Base-by-base conservation (phyloP, 2,888 invertebrate species). In the Drosophila robusta region DNA sequence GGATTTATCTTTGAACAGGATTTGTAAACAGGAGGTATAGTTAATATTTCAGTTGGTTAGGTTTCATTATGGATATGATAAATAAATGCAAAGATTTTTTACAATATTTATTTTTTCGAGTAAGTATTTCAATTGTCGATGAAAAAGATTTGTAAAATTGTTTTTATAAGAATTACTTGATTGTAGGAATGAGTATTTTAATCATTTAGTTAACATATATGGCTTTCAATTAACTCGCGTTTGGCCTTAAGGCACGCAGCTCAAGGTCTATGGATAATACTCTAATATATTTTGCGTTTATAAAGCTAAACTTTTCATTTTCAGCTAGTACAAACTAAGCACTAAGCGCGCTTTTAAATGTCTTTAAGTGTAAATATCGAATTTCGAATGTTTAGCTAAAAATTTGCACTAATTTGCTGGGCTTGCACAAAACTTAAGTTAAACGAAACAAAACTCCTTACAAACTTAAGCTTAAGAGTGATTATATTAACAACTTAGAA, bases 401-500 rank as follows among this genome's bases (percentile, higher is more conserved):
- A 69, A 60, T 68, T 68, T 52, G 18, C 32, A 60, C 68, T 68
- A 68, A 47, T 18, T 50, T 52, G 24, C 45, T 49, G 24, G 57
- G 38, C 18, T 34, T 56, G 49, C 44, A 50, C 32, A 34, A n/a
- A 61, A 56, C 32, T 46, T 46, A 32, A 45, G 36, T 29, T 34
- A 34, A 54, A 66, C 66, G 29, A 41, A 52, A 60, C 46, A n/a
- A 34, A 41, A 41, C 24, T 29, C 24, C 26, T 38, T 38, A 47
- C 24, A 44, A 47, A 52, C 60, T 42, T 70, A 68, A 16, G 47
- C 36, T 42, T 68, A 67, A 46, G n/a, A 8, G 14, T 42, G 65
- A 24, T 47, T 75, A 50, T 60, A 60, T 71, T 52, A 78, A 65
- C 46, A 64, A 72, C 78, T 77, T 77, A 70, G 55, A 51, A 41